phyloP scores from a whole-genome alignment of 2,113 vertebrate species.

The Mus pahari region DNA sequence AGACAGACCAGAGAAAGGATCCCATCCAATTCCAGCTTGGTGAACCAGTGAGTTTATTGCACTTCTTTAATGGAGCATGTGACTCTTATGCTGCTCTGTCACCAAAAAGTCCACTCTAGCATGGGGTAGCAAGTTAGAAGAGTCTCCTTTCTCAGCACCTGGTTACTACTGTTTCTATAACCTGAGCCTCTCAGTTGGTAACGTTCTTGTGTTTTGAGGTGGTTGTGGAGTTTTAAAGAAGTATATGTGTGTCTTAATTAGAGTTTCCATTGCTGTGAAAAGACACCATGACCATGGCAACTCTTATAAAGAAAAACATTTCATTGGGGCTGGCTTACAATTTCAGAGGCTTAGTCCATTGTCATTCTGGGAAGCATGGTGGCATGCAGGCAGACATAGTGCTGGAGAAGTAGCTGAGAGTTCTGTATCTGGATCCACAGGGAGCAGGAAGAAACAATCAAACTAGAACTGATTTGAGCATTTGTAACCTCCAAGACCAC shows the following conservation, averaged over 20 bases:
- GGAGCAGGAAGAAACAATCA: background rate
- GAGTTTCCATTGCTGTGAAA: background rate
- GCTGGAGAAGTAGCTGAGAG: background rate
- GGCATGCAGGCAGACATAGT: background rate
- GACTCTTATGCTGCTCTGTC: background rate
- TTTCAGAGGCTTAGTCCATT: background rate
- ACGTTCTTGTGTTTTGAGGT: background rate
- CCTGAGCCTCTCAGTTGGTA: background rate
- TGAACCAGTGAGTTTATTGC: conserved; percentile 12
- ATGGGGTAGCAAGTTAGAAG: background rate
- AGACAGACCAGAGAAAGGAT: conserved; percentile 15
- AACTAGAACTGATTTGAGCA: background rate
- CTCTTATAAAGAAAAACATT: background rate
- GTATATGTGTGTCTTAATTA: background rate
- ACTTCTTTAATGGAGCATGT: background rate
- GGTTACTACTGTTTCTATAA: background rate
- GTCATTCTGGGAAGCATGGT: background rate
- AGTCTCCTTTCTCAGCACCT: background rate
- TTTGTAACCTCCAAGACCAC: background rate
- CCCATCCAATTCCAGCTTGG: background rate
- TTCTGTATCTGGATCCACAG: background rate
- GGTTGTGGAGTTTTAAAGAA: background rate
- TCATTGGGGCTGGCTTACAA: background rate
- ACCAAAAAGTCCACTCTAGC: background rate
- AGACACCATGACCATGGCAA: background rate